Conservation (phyloP, 2,113 vertebrate species). For the Atrichornis clamosus region DNA sequence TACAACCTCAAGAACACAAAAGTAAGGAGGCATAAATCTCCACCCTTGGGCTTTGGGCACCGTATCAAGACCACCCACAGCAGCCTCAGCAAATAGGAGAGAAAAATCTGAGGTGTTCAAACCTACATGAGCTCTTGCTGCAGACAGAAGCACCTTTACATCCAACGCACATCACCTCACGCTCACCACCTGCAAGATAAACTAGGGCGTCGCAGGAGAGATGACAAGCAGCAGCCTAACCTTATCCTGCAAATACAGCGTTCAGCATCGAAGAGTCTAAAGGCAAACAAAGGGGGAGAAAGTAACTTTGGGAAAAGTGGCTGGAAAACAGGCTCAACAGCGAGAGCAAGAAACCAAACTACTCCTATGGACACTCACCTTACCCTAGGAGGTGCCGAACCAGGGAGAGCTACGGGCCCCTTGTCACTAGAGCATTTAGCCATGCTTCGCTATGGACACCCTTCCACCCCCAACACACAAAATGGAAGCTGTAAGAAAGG, state of each 20-base stretch:
- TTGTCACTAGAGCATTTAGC: neutral
- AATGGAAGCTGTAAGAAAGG: conserved; percentile 58
- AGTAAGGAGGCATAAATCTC: neutral
- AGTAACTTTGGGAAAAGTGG: conserved; percentile 27
- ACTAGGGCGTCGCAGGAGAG: neutral
- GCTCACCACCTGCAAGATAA: conserved; percentile 26
- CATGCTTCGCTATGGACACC: neutral
- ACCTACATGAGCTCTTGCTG: conserved; percentile 3
- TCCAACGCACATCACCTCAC: neutral
- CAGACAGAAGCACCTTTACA: conserved; percentile 5
- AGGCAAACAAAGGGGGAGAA: conserved; percentile 12
- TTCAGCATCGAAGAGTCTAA: conserved; percentile 42
- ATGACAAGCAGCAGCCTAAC: conserved; percentile 52
- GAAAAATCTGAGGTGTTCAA: neutral
- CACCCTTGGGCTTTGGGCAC: neutral
- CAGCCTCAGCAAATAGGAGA: neutral
- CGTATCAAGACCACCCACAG: neutral
- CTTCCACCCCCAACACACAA: conserved; percentile 1
- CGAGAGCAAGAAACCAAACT: conserved; percentile 29
- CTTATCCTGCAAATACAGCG: conserved; percentile 33
- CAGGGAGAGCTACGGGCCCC: conserved; percentile 3
- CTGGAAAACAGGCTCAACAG: conserved; percentile 44
- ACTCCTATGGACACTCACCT: neutral
- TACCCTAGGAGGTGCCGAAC: neutral
- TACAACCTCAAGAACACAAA: neutral